These are phyloP conservation scores for Ridgeia piscesae DNA, from an alignment of 1,140 invertebrate species.

Conservation along the genomic window DNA sequence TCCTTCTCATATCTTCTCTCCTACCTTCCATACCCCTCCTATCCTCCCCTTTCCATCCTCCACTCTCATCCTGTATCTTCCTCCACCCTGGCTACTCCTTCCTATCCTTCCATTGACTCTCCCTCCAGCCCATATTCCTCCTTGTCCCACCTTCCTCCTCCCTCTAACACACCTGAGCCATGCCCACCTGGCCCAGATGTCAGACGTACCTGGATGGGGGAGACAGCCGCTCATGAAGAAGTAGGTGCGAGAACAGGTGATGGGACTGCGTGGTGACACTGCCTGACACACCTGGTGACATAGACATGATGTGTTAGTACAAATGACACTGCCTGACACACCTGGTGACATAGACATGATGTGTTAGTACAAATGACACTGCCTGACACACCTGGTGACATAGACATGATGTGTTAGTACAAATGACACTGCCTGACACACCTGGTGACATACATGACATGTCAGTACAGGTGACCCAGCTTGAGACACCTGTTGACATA, in stretches of 20 bases:
- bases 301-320: too few relatives aligned
- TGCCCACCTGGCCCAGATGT: not conserved
- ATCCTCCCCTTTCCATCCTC: not conserved
- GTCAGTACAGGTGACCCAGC: too few relatives aligned
- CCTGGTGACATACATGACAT: not conserved
- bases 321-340: constrained; percentile 44
- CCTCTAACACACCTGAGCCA: not conserved
- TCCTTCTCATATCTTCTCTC: not conserved
- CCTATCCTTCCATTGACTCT: not conserved
- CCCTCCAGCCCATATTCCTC: not conserved
- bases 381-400: constrained; percentile 43
- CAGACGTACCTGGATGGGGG: constrained; percentile 36
- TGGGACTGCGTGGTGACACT: constrained; percentile 43
- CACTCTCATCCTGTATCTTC: not conserved
- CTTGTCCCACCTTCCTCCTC: not conserved
- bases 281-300: constrained; percentile 43
- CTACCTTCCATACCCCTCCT: not conserved
- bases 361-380: constrained; percentile 30
- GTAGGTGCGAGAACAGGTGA: constrained; percentile 48
- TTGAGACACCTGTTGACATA: not conserved
- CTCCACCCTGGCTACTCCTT: not conserved
- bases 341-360: constrained; percentile 35
- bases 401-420: too few relatives aligned
- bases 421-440: constrained; percentile 44
- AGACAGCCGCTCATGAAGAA: constrained; percentile 36